phyloP scores from a whole-genome alignment of 2,888 invertebrate genomes.

The Patella ulyssiponensis region DNA sequence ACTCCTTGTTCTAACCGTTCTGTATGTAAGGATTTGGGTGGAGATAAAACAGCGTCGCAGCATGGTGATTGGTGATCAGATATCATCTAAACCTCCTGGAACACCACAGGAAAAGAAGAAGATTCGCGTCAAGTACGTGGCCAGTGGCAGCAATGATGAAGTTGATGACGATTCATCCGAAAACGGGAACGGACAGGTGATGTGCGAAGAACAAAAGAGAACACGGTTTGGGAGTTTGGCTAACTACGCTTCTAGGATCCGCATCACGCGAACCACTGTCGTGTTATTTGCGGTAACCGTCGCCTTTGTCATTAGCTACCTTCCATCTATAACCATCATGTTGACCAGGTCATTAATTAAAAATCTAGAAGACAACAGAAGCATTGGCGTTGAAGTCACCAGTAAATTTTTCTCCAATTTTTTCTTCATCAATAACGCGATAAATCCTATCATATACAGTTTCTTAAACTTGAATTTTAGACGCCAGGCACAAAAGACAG shows the following conservation, averaged over 20 bases:
- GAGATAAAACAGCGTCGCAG: slow-evolving; percentile 40
- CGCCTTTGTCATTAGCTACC: slow-evolving; percentile 45
- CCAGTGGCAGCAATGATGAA: slow-evolving; percentile 52
- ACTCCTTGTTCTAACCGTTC: slow-evolving; percentile 47
- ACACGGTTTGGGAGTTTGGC: slow-evolving; percentile 36
- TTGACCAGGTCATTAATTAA: slow-evolving; percentile 35
- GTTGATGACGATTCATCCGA: slow-evolving; percentile 25
- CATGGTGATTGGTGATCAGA: slow-evolving; percentile 39
- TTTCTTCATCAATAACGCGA: slow-evolving; percentile 49
- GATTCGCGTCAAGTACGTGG: slow-evolving; percentile 43
- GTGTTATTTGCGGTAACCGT: slow-evolving; percentile 47
- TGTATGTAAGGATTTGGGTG: slow-evolving; percentile 51
- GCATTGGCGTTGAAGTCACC: slow-evolving; percentile 30
- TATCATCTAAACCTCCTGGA: slow-evolving; percentile 32
- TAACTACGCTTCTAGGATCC: slow-evolving; percentile 37
- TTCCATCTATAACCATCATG: slow-evolving; percentile 44
- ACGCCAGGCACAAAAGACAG: slow-evolving; percentile 38
- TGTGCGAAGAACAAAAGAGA: slow-evolving; percentile 24
- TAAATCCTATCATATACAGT: slow-evolving; percentile 51
- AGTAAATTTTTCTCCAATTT: slow-evolving; percentile 46
- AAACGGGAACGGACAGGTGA: slow-evolving; percentile 18
- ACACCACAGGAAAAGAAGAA: slow-evolving; percentile 27
- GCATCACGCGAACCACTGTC: slow-evolving; percentile 45
- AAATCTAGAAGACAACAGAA: slow-evolving; percentile 34
- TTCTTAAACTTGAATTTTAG: slow-evolving; percentile 50